Evolutionary conservation across 2,888 invertebrate genomes (phyloP).

Genomic region (Sphaerophoria rueppellii): DNA sequence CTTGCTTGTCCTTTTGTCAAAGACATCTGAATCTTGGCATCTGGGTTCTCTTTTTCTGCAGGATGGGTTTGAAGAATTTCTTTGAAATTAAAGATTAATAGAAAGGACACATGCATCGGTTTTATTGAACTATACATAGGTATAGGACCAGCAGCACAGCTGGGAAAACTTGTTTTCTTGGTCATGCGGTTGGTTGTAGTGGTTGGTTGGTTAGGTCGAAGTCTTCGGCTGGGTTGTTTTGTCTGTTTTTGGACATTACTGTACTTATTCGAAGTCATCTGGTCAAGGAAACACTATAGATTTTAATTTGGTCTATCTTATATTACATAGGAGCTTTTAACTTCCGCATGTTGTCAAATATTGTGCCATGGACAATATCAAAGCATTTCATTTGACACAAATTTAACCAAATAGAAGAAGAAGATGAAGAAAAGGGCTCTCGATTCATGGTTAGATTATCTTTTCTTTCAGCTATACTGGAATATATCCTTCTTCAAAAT

Average conservation of each 20-base stretch:
- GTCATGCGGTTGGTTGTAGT: constrained; percentile 23
- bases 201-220: too few species aligned
- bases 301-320: not conserved
- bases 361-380: constrained; percentile 52
- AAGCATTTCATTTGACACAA: constrained; percentile 58
- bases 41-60: not conserved
- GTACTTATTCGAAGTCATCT: constrained; percentile 18
- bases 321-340: constrained; percentile 36
- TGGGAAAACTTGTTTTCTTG: constrained; percentile 38
- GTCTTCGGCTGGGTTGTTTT: too few species aligned
- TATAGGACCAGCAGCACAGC: constrained; percentile 1
- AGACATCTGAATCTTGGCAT: constrained; percentile 15
- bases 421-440: constrained; percentile 10
- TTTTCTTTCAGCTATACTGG: constrained; percentile 1
- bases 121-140: constrained; percentile 4
- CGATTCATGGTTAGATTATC: constrained; percentile 1
- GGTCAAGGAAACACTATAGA: constrained; percentile 10
- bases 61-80: constrained; percentile 2
- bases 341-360: constrained; percentile 63
- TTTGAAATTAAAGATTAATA: constrained; percentile 66
- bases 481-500: too few species aligned
- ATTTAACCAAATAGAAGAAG: constrained; percentile 28
- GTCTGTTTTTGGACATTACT: constrained; percentile 38
- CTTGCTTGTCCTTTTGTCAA: constrained; percentile 21
- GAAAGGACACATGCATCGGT: constrained; percentile 50